Evolutionary conservation across 1,140 invertebrate genomes (phyloP).

Genomic region (Drosophila sulfurigaster): DNA sequence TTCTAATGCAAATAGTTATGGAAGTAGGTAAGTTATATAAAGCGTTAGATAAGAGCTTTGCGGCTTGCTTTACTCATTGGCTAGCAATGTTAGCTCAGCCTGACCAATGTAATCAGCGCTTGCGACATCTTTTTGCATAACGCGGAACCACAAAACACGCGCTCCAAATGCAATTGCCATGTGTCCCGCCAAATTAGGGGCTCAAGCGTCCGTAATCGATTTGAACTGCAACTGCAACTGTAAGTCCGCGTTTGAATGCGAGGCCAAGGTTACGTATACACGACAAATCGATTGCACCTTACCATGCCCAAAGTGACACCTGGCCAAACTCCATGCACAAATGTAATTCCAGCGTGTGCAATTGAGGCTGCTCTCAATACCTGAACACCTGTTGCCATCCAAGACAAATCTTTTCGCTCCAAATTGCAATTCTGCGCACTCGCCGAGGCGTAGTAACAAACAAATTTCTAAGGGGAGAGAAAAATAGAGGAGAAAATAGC

Average conservation of each 20-base stretch:
- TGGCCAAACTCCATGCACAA: slow-evolving; percentile 42
- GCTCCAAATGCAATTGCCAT: slow-evolving; percentile 76
- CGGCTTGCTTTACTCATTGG: neutral
- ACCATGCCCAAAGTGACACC: slow-evolving; percentile 46
- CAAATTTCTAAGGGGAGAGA: neutral
- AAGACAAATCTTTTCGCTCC: slow-evolving; percentile 40
- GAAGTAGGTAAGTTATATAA: no score
- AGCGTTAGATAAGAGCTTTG: neutral
- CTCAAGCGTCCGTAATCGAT: slow-evolving; percentile 74
- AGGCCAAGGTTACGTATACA: slow-evolving; percentile 71
- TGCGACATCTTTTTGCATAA: slow-evolving; percentile 42
- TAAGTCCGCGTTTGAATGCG: neutral
- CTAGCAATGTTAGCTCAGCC: slow-evolving; percentile 26
- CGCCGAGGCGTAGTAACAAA: slow-evolving; percentile 6
- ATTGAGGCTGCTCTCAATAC: slow-evolving; percentile 18
- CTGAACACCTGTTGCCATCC: slow-evolving; percentile 65
- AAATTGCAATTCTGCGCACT: slow-evolving; percentile 51
- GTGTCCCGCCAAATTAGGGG: slow-evolving; percentile 61
- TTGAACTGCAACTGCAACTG: slow-evolving; percentile 47
- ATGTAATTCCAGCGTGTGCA: slow-evolving; percentile 16
- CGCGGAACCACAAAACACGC: slow-evolving; percentile 73
- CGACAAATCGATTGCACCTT: slow-evolving; percentile 74
- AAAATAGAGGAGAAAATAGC: neutral
- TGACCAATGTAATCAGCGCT: slow-evolving; percentile 68
- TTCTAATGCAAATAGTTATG: no score